phyloP scores from a whole-genome alignment of 2,888 invertebrate species.

The Cheilosia pagana region DNA sequence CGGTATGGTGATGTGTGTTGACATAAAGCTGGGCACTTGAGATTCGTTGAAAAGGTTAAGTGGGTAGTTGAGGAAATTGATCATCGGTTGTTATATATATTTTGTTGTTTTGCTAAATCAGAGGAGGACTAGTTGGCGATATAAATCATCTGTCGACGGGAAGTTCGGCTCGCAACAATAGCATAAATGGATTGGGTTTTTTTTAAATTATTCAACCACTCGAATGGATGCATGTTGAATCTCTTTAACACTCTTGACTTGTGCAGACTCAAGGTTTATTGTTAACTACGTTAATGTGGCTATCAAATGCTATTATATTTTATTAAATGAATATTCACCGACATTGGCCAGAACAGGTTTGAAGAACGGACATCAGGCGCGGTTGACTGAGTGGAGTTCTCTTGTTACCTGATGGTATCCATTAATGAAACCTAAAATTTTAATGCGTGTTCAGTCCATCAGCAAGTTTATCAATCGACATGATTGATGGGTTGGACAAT shows the following conservation, averaged over 20 bases:
- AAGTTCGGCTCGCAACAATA: neutral
- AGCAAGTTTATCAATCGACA: neutral
- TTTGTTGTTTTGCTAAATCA: conserved; percentile 9
- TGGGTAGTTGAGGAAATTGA: conserved; percentile 18
- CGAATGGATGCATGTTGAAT: neutral
- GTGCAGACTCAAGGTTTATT: neutral
- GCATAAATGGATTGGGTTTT: neutral
- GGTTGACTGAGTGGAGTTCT: too few relatives aligned
- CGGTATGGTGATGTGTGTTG: conserved; percentile 37
- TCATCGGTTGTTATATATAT: neutral
- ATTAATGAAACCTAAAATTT: neutral
- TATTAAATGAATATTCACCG: neutral
- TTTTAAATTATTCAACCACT: neutral
- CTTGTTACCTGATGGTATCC: too few relatives aligned
- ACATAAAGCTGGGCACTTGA: conserved; percentile 24
- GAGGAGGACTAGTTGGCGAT: neutral
- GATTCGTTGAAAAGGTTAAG: conserved; percentile 15
- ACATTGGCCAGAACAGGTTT: neutral
- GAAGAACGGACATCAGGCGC: too few relatives aligned
- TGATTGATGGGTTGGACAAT: neutral
- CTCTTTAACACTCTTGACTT: neutral
- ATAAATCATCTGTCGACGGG: neutral
- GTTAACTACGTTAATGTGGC: neutral
- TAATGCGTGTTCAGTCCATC: neutral
- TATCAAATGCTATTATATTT: too few relatives aligned